Conservation (phyloP, 2,797 vertebrate genomes). For the Anguilla megastoma region DNA sequence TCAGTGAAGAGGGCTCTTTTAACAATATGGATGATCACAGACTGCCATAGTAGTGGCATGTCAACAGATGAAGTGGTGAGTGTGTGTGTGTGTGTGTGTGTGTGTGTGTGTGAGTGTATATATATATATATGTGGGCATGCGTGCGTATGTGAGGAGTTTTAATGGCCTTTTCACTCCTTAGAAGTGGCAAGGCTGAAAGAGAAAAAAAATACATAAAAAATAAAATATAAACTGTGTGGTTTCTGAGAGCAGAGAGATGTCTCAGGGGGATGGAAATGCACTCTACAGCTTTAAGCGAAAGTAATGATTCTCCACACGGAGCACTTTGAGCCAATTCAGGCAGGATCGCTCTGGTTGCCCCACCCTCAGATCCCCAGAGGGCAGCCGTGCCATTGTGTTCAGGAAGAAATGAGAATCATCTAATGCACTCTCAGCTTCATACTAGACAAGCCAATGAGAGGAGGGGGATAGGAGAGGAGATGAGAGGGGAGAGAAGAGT, state of each 20-base stretch:
- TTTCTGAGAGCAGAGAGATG: background rate
- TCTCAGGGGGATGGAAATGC: conserved; percentile 4
- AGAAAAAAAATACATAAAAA: background rate
- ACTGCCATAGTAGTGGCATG: background rate
- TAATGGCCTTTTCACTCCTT: background rate
- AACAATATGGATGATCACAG: background rate
- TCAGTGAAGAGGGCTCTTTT: background rate
- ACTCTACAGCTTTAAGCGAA: conserved; percentile 8
- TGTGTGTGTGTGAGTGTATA: background rate
- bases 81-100: background rate
- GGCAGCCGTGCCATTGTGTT: background rate
- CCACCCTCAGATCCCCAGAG: background rate
- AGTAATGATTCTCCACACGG: conserved; percentile 17
- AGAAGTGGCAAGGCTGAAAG: background rate
- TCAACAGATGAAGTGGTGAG: conserved; percentile 6
- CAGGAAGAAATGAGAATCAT: background rate
- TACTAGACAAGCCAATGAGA: background rate
- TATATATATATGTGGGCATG: background rate
- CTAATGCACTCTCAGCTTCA: background rate
- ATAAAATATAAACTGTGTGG: conserved; percentile 4
- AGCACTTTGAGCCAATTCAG: conserved; percentile 19
- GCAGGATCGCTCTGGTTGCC: background rate
- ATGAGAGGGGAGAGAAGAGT: background rate
- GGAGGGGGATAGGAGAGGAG: background rate
- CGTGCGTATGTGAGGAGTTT: background rate